These are phyloP conservation scores for Microtus montanus DNA, from an alignment of 2,113 vertebrate species.

Conservation along the genomic window DNA sequence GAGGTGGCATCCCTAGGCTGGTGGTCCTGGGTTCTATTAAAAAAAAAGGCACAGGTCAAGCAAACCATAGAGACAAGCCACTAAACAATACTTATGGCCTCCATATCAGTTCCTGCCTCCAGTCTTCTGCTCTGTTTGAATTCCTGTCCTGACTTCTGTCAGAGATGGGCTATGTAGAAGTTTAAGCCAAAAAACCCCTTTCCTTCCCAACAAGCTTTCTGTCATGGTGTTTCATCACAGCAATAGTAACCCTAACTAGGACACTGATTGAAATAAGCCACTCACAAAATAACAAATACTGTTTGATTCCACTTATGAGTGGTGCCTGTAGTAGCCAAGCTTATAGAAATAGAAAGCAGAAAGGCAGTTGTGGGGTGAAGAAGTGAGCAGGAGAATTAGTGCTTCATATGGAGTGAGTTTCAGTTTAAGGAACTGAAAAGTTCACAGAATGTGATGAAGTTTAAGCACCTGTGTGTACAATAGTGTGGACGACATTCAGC, in stretches of 20 bases:
- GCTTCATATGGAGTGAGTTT: background rate
- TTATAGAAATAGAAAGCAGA: background rate
- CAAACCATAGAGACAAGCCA: background rate
- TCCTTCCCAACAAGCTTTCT: background rate
- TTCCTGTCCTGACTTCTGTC: background rate
- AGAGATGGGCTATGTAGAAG: background rate
- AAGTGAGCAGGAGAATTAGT: no score
- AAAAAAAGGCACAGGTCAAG: background rate
- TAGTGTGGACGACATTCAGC: no score
- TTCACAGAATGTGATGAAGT: background rate
- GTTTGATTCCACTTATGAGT: background rate
- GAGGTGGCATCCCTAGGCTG: no score
- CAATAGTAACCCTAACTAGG: background rate
- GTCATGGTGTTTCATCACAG: background rate
- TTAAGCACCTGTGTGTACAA: no score
- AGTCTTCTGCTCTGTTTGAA: background rate
- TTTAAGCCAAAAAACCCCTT: background rate
- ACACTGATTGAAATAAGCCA: background rate
- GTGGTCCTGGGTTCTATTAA: background rate
- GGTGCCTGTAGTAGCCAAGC: background rate
- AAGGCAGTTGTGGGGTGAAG: rapidly evolving
- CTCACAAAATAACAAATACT: background rate
- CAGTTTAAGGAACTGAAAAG: background rate
- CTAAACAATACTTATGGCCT: no score
- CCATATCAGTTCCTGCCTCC: background rate